phyloP scores from a whole-genome alignment of 2,113 vertebrate genomes.

The Pseudopodoces humilis region DNA sequence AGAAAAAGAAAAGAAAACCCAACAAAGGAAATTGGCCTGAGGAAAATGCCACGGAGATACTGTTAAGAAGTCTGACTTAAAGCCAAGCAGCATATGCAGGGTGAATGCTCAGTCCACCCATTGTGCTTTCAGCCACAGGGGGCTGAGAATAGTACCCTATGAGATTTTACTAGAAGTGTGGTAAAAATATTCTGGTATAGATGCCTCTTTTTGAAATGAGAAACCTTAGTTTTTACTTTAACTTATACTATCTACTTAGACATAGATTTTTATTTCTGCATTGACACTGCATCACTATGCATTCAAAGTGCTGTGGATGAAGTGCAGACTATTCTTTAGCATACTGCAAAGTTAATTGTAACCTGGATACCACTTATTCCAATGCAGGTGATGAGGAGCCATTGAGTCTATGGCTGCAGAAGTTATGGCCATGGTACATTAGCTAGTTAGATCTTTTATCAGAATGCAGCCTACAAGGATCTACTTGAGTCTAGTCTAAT shows the following conservation, averaged over 20 bases:
- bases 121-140: conserved; percentile 39
- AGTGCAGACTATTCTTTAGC: neutral
- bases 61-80: conserved; percentile 40
- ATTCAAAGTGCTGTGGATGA: neutral
- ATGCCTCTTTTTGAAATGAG: neutral
- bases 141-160: conserved; percentile 18
- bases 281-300: neutral
- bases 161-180: neutral
- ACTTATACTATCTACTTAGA: neutral
- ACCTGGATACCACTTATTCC: neutral
- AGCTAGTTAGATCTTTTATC: neutral
- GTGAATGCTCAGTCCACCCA: neutral
- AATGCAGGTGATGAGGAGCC: neutral
- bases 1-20: neutral
- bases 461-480: neutral
- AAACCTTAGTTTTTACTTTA: conserved; percentile 1
- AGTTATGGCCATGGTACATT: neutral
- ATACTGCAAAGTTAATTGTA: neutral
- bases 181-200: conserved; percentile 29
- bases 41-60: conserved; percentile 49
- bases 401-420: neutral
- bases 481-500: neutral
- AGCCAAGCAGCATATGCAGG: conserved; percentile 20
- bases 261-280: neutral
- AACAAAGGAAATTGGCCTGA: conserved; percentile 43